Evolutionary conservation across 2,888 invertebrate species (phyloP).

Genomic region (Cryptophagus acutangulus): DNA sequence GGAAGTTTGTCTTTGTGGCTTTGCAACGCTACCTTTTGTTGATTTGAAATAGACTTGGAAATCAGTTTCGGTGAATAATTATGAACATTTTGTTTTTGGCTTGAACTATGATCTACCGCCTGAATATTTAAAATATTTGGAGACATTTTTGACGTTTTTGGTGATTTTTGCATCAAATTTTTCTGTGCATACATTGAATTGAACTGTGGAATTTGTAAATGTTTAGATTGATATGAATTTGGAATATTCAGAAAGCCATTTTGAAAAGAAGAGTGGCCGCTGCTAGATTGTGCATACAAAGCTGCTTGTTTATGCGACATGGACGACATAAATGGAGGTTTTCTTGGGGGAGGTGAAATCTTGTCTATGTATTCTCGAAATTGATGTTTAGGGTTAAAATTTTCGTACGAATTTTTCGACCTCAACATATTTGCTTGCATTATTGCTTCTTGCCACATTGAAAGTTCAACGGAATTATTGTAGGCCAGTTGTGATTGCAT

Average conservation of each 20-base stretch:
- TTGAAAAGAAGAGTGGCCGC: slow-evolving; percentile 26
- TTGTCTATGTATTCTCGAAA: slow-evolving; percentile 30
- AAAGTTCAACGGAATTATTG: slow-evolving; percentile 55
- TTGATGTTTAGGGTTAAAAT: slow-evolving; percentile 27
- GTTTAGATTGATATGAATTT: slow-evolving; percentile 5
- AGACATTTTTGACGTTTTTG: slow-evolving; percentile 1
- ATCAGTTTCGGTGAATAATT: slow-evolving; percentile 32
- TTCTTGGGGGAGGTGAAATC: slow-evolving; percentile 17
- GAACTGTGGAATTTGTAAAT: slow-evolving; percentile 3
- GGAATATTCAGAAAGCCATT: slow-evolving; percentile 35
- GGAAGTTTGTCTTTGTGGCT: slow-evolving; percentile 14
- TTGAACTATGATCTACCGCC: too few relatives aligned
- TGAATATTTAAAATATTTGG: not conserved
- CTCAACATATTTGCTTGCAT: slow-evolving; percentile 43
- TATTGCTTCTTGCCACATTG: slow-evolving; percentile 68
- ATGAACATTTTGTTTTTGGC: too few relatives aligned
- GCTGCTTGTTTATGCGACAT: slow-evolving; percentile 4
- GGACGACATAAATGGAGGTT: slow-evolving; percentile 1
- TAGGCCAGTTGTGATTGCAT: slow-evolving; percentile 48
- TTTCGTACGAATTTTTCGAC: slow-evolving; percentile 37
- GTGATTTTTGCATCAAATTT: not conserved
- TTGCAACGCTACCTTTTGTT: slow-evolving; percentile 22
- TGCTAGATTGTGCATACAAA: slow-evolving; percentile 15
- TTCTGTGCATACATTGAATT: slow-evolving; percentile 1
- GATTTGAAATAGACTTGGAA: slow-evolving; percentile 30